phyloP scores from a whole-genome alignment of 2,113 vertebrate species.

The Gallinago undulata region DNA sequence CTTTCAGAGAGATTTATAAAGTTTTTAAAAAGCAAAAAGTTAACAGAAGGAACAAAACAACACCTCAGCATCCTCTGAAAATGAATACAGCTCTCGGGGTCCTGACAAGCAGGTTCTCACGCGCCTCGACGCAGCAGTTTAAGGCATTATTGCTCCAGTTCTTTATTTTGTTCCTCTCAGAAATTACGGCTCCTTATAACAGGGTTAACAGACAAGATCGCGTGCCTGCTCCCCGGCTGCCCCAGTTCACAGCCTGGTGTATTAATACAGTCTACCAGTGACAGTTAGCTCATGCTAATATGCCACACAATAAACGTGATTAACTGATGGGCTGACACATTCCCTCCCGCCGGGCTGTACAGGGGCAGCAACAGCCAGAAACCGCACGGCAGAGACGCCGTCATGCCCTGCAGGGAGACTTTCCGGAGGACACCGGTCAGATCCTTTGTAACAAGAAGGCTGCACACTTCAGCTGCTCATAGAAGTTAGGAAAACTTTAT shows the following conservation, averaged over 20 bases:
- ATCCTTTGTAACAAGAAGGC: neutral
- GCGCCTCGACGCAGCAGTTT: neutral
- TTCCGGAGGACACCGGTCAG: neutral
- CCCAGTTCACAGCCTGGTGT: neutral
- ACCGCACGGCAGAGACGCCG: neutral
- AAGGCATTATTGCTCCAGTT: neutral
- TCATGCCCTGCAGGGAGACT: rapidly evolving
- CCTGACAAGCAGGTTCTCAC: neutral
- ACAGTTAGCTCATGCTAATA: neutral
- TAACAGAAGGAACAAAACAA: neutral
- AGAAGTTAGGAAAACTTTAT: neutral
- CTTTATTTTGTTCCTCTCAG: neutral
- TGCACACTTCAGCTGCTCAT: neutral
- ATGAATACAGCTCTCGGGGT: neutral
- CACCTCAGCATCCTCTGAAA: neutral
- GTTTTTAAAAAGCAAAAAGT: neutral
- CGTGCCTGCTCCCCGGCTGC: neutral
- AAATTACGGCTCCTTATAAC: neutral
- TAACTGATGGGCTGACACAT: neutral
- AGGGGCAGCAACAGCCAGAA: neutral
- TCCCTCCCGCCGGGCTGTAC: neutral
- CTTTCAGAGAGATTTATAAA: neutral
- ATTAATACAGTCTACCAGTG: neutral
- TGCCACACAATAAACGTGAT: neutral
- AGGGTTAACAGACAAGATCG: neutral